Evolutionary conservation across 1,140 invertebrate genomes (phyloP), one percentile per base, ranked within the genome.

Genomic region (Drosophila pachea): DNA sequence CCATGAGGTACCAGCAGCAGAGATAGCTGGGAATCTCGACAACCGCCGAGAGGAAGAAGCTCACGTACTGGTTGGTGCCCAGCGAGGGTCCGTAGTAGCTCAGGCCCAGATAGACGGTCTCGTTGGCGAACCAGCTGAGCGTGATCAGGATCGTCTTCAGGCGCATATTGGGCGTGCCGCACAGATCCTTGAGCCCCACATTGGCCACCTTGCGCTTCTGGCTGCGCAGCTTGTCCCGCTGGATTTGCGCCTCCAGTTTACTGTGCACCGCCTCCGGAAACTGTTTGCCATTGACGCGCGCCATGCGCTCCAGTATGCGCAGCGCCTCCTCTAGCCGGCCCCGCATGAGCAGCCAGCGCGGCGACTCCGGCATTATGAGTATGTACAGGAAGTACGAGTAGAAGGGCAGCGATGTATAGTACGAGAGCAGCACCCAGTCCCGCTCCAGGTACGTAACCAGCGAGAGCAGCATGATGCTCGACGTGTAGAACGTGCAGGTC

Each of bases 401-500:
- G 88, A 97, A 97, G 2, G 97, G 96, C 7, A 94, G 88, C 5
- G 96, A 96, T 3, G 95, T 97, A 3, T 93, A 93, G 49, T 96
- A 89, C 0, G 95, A 93, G 0, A 98, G 89, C 31, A 91, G 91
- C 58, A 94, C 92, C 96, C 96, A 98, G 88, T 97, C 92, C 50
- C 95, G 90, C 47, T 97, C 92, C 31, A 96, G 89, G 88, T 96
- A 97, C 2, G 96, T 95, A 2, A 97, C 92, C 4, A 93, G 92
- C 4, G 96, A 93, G 35, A 97, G 86, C 73, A 97, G 90, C 81
- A 96, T 95, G 32, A 97, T 91, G 1, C 96, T 95, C 48, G 95
- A 90, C 4, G 95, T 96, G 86, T 97, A 97, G 86, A 96, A 97
- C 32, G 96, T 92, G 73, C 96, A 97, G 0, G 95, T 97, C 93